Evolutionary conservation across 2,888 invertebrate genomes (phyloP).

Genomic region (Scaptomyza cyrtandrae): DNA sequence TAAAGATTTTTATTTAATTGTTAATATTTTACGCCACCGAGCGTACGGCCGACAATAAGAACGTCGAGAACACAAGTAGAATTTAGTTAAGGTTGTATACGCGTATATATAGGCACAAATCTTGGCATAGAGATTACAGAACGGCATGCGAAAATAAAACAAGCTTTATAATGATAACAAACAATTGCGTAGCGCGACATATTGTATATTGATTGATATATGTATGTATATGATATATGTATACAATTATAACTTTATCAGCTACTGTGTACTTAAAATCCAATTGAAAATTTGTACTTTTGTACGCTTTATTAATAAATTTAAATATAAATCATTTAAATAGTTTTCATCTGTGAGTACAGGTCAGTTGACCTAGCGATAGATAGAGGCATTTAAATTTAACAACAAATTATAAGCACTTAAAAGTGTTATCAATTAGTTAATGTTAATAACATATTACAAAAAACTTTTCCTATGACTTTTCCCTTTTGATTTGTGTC

Average conservation of each 20-base stretch:
- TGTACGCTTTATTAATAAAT: neutral
- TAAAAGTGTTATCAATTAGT: neutral
- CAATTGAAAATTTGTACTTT: neutral
- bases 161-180: neutral
- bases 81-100: too few relatives aligned
- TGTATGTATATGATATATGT: neutral
- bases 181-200: too few relatives aligned
- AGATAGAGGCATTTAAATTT: neutral
- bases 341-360: neutral
- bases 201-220: neutral
- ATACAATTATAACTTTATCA: too few relatives aligned
- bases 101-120: slow-evolving; percentile 25
- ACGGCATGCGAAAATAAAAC: neutral
- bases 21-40: too few relatives aligned
- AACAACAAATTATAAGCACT: neutral
- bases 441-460: neutral
- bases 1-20: neutral
- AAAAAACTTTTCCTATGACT: neutral
- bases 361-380: neutral
- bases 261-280: neutral
- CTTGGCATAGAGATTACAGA: neutral
- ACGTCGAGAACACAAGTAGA: neutral
- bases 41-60: neutral
- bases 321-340: neutral
- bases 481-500: too few relatives aligned